Percentiles rank a stretch among this genome's conserved stretches.
Evolutionary conservation across 2,797 vertebrate genomes (phyloP).

Genomic region (Coendou prehensilis): DNA sequence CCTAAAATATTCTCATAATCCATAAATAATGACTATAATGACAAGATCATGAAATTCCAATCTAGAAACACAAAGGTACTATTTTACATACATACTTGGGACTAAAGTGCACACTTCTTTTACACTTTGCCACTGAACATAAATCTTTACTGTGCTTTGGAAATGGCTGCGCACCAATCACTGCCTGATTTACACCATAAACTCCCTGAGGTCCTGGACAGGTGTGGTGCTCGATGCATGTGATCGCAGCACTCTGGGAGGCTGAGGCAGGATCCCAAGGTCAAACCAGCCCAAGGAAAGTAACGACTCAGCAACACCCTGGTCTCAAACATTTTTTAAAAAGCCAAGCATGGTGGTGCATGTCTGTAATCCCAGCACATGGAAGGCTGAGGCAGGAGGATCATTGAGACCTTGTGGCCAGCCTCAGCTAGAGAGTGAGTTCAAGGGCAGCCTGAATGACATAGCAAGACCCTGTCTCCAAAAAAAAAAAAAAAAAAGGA

Average conservation of each 20-base stretch:
- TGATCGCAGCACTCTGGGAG: too few relatives aligned
- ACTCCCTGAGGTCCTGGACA: background rate
- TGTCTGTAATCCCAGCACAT: background rate
- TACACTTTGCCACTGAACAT: accelerated
- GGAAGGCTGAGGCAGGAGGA: background rate
- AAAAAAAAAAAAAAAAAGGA: background rate
- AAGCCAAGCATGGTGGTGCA: background rate
- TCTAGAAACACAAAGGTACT: background rate
- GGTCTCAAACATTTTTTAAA: background rate
- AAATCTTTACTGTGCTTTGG: accelerated
- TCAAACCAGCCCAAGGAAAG: too few relatives aligned
- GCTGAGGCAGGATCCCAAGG: background rate
- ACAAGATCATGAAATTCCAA: background rate
- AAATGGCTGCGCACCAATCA: accelerated
- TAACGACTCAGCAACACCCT: background rate
- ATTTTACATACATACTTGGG: accelerated
- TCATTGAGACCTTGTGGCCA: background rate
- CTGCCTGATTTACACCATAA: accelerated
- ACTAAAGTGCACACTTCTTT: accelerated
- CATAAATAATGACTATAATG: accelerated
- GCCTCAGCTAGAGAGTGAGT: background rate
- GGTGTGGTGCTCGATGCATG: background rate
- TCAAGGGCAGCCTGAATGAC: background rate
- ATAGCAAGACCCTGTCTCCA: background rate
- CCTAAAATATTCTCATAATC: background rate